Base-by-base conservation (phyloP, 2,113 vertebrate genomes). In the Cervus canadensis region DNA sequence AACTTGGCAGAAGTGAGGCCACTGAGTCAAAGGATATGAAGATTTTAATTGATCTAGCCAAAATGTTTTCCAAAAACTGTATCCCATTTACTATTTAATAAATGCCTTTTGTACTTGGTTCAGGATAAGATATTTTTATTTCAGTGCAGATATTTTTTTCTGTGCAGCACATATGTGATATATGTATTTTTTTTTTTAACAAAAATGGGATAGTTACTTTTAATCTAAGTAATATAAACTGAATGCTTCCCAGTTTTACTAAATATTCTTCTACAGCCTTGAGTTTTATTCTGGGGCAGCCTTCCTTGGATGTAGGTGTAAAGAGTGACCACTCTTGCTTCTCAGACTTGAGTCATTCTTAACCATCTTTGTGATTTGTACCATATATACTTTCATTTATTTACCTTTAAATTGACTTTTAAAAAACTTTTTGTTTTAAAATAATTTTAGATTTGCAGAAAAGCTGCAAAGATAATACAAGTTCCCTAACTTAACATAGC, bases 31-130 rank as follows among this genome's bases (percentile, higher is more conserved):
- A 92, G 64, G 21, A 33, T 67, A 30, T 79, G 78, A 92, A 8
- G 76, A 89, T 89, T 92, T 92, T 95, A 95, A 67, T 45, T 78
- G 78, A 92, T 71, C 36, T 93, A 85, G 71, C 48, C 48, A 54
- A 90, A 67, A 71, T 89, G 36, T 36, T 94, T 88, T 59, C 78
- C n/a, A 84, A 85, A 88, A 96, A 36, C 78, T 43, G 1, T 52
- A 50, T 92, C 57, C 28, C 40, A 14, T 85, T 89, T 92, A 33
- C 48, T 84, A 7, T 84, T 95, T 89, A 89, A 67, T 89, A 97
- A 84, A 36, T 89, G 56, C 67, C 33, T 36, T 78, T 33, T 89
- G 50, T 84, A 64, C 67, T 92, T 95, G 78, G 59, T 85, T 97
- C n/a, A 28, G 50, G n/a, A 89, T 79, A 50, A 15, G 16, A 64